Conservation (phyloP, 2,113 vertebrate species). For the Alectura lathami region DNA sequence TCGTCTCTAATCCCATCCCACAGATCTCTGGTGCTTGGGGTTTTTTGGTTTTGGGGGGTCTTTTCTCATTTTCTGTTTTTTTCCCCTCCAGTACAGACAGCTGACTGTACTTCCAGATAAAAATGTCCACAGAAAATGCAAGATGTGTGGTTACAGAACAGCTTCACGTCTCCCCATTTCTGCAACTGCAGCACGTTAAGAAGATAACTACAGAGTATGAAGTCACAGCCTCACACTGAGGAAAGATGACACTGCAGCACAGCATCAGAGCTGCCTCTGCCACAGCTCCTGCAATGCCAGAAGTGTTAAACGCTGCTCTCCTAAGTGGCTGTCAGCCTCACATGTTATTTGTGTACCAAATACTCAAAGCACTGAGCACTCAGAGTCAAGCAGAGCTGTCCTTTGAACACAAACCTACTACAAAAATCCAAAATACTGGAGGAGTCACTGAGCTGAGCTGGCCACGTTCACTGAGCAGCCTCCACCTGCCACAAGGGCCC, state of each 20-base stretch:
- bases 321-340: not conserved
- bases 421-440: not conserved
- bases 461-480: not conserved
- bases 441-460: not conserved
- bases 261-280: not conserved
- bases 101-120: not conserved
- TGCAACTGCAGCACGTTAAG: rapidly evolving
- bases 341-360: not conserved
- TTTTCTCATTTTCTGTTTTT: not conserved
- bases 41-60: not conserved
- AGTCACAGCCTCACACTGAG: not conserved
- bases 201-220: not conserved
- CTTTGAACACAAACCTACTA: not conserved
- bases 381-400: not conserved
- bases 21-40: rapidly evolving
- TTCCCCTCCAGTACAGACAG: not conserved
- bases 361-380: not conserved
- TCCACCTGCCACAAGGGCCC: not conserved
- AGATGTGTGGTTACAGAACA: not conserved
- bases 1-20: not conserved
- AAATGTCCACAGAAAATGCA: rapidly evolving
- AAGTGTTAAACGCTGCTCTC: not conserved
- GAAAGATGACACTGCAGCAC: not conserved
- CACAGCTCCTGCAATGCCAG: not conserved
- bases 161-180: rapidly evolving